Evolutionary conservation across 2,888 invertebrate genomes (phyloP).

Genomic region (Zele albiditarsus): DNA sequence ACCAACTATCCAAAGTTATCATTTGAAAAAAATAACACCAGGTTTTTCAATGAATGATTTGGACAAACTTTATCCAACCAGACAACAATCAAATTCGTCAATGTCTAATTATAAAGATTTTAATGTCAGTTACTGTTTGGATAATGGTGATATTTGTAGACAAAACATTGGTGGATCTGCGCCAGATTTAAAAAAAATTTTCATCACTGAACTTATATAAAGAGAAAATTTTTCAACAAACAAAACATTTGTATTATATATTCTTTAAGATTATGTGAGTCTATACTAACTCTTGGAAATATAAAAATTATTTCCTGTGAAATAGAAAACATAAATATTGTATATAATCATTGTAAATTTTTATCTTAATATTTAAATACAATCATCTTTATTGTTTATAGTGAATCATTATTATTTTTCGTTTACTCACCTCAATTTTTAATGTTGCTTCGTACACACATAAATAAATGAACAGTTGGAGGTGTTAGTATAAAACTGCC

Average conservation of each 20-base stretch:
- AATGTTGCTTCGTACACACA: no score
- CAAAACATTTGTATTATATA: constrained; percentile 2
- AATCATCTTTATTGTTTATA: constrained; percentile 19
- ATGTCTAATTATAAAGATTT: constrained; percentile 70
- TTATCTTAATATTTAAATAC: constrained; percentile 63
- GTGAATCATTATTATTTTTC: no score
- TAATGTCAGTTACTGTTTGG: constrained; percentile 65
- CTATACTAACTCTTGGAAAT: not conserved
- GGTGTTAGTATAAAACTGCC: no score
- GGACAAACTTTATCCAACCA: constrained; percentile 60
- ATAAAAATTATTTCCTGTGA: constrained; percentile 21
- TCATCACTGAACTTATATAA: constrained; percentile 74
- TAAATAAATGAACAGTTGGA: no score
- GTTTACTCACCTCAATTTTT: no score
- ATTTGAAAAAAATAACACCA: constrained; percentile 63
- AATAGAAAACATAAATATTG: constrained; percentile 46
- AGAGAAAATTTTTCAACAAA: constrained; percentile 7
- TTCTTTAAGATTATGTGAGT: not conserved
- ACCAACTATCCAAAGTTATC: constrained; percentile 66
- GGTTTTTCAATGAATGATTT: constrained; percentile 72
- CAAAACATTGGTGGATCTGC: constrained; percentile 73
- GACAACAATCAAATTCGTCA: constrained; percentile 62
- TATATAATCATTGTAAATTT: constrained; percentile 69
- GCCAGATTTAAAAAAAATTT: constrained; percentile 76
- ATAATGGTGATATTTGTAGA: constrained; percentile 70